Evolutionary conservation across 1,140 invertebrate species (phyloP).

Genomic region (Drosophila ironensis): DNA sequence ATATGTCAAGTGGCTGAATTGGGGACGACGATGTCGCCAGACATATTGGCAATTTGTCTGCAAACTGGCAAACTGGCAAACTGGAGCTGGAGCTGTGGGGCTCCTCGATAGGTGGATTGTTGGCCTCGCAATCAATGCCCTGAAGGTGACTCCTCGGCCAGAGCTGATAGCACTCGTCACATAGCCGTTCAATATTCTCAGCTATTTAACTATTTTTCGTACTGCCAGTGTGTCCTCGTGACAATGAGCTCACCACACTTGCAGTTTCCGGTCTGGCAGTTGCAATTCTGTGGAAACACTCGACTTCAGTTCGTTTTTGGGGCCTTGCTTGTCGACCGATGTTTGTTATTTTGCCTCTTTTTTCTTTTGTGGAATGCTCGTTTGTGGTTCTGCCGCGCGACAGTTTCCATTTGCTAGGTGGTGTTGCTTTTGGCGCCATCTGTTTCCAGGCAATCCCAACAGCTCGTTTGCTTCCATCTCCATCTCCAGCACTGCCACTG

Average conservation of each 20-base stretch:
- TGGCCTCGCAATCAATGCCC: not conserved
- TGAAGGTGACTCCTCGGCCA: not conserved
- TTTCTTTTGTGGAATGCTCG: too few species aligned
- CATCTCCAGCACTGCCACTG: not conserved
- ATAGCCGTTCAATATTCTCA: not conserved
- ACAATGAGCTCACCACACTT: not conserved
- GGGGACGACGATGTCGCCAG: constrained; percentile 44
- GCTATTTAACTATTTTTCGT: not conserved
- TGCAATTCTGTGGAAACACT: not conserved
- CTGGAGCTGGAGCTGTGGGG: constrained; percentile 1
- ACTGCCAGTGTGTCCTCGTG: not conserved
- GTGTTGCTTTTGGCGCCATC: not conserved
- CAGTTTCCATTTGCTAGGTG: not conserved
- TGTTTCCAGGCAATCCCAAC: not conserved
- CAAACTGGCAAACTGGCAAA: constrained; percentile 5
- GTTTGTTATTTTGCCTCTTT: not conserved
- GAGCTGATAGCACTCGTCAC: not conserved
- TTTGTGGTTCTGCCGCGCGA: not conserved
- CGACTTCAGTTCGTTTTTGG: too few species aligned
- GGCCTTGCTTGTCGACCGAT: not conserved
- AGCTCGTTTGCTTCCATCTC: not conserved
- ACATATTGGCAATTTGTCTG: constrained; percentile 59
- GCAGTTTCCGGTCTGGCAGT: not conserved
- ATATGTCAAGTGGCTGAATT: constrained; percentile 34
- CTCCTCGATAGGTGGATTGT: not conserved